A percentile compares a stretch with the other conserved stretches of the same genome.
phyloP scores from a whole-genome alignment of 1,140 invertebrate species.

The Gonatopus flavifemur region DNA sequence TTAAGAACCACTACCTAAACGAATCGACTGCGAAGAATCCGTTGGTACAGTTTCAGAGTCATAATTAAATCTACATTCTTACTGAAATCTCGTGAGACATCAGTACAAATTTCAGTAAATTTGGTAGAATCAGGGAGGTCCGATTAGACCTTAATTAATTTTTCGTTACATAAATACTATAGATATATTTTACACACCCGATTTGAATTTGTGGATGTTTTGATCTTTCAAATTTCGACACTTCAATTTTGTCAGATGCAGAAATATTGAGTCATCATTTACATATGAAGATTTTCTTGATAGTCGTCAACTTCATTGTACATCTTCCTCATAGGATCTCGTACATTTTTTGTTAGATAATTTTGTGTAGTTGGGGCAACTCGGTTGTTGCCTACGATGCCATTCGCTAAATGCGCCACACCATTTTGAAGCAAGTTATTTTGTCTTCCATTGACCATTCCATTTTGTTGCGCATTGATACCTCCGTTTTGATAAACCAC shows the following conservation, averaged over 20 bases:
- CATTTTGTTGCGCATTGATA: constrained; percentile 17
- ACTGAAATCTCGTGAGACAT: no score
- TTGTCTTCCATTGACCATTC: constrained; percentile 30
- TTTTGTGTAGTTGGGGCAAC: constrained; percentile 35
- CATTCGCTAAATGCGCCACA: constrained; percentile 39
- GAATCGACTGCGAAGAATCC: no score
- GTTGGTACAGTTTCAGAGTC: no score
- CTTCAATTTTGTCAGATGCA: constrained; percentile 13
- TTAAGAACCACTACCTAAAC: no score
- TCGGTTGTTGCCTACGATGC: constrained; percentile 37
- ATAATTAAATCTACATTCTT: no score
- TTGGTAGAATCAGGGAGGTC: no score
- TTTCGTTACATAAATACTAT: no score
- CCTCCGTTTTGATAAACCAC: constrained; percentile 33
- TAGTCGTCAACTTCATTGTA: constrained; percentile 49
- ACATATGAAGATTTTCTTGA: constrained; percentile 46
- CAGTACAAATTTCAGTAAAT: no score
- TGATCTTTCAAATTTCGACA: not conserved
- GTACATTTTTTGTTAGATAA: constrained; percentile 19
- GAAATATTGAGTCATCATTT: constrained; percentile 5
- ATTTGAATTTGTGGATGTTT: not conserved
- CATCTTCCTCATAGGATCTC: constrained; percentile 47
- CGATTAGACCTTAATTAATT: no score
- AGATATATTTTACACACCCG: not conserved
- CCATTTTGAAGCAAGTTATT: constrained; percentile 48